A percentile compares a stretch with the other conserved stretches of the same genome.
These are phyloP conservation scores for Macaca fascicularis DNA, from an alignment of 2,113 vertebrate genomes.

Conservation along the genomic window DNA sequence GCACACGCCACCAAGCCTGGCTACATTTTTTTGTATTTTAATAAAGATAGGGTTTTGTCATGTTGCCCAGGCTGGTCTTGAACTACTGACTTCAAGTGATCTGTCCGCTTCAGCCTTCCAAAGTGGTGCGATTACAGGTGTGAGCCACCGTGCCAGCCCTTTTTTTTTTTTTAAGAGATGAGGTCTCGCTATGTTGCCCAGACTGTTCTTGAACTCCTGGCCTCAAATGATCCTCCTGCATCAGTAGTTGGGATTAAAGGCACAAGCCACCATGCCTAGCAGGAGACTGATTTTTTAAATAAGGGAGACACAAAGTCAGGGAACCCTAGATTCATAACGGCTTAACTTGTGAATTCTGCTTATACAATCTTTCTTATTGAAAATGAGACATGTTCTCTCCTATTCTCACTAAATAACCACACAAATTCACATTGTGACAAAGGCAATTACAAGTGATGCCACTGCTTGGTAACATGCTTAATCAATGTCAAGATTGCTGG, in stretches of 20 bases:
- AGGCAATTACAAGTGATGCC: not conserved
- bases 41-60: no score
- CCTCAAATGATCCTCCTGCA: not conserved
- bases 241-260: not conserved
- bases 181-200: not conserved
- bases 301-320: constrained; percentile 14
- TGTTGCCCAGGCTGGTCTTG: no score
- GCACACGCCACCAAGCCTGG: no score
- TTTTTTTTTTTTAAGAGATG: not conserved
- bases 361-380: not conserved
- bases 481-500: not conserved
- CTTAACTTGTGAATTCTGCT: not conserved
- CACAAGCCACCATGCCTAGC: not conserved
- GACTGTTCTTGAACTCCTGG: not conserved
- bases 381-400: not conserved
- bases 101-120: no score
- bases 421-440: constrained; percentile 11
- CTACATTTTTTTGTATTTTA: no score
- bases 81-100: no score
- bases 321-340: not conserved
- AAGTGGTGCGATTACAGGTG: no score
- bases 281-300: constrained; percentile 18
- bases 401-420: not conserved
- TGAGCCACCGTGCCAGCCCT: no score
- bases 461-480: not conserved